Evolutionary conservation across 2,797 vertebrate species (phyloP).

Genomic region (Pseudochirops cupreus): DNA sequence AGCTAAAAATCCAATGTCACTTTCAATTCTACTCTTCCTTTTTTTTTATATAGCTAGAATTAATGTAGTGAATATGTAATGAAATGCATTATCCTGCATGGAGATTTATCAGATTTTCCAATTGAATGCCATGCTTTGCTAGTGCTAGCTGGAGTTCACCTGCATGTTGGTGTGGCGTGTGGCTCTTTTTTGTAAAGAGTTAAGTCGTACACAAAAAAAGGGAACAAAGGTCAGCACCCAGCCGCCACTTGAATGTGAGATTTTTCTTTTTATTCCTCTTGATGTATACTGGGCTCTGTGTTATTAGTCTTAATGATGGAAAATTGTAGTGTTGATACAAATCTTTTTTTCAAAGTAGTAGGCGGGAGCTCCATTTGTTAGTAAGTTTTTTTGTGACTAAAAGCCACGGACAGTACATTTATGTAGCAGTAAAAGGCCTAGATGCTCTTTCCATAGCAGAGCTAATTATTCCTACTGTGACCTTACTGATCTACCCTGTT

Average conservation of each 20-base stretch:
- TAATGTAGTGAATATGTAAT: conserved; percentile 93
- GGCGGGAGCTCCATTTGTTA: conserved; percentile 99
- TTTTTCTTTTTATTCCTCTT: conserved; percentile 98
- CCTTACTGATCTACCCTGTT: conserved; percentile 99
- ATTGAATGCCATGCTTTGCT: conserved; percentile 94
- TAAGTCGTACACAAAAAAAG: conserved; percentile 99
- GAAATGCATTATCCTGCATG: conserved; percentile 95
- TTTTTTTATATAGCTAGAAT: conserved; percentile 90
- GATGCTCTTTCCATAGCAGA: conserved; percentile 99
- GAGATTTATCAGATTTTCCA: conserved; percentile 96
- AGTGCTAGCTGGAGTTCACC: conserved; percentile 94
- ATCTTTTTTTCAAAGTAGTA: conserved; percentile 99
- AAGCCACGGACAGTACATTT: conserved; percentile 99
- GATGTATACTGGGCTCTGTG: conserved; percentile 99
- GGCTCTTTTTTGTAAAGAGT: conserved; percentile 96
- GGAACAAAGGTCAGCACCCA: conserved; percentile 99
- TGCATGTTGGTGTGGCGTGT: conserved; percentile 92
- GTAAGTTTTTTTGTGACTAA: conserved; percentile 99
- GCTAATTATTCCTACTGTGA: conserved; percentile 99
- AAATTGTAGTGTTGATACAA: conserved; percentile 99
- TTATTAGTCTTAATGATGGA: conserved; percentile 99
- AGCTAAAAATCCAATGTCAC: conserved; percentile 85
- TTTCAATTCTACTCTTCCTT: conserved; percentile 83
- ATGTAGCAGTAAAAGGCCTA: conserved; percentile 99
- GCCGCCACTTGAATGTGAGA: conserved; percentile 99